These are phyloP conservation scores for Zaprionus ornatus DNA, from an alignment of 1,140 invertebrate species.

Conservation along the genomic window DNA sequence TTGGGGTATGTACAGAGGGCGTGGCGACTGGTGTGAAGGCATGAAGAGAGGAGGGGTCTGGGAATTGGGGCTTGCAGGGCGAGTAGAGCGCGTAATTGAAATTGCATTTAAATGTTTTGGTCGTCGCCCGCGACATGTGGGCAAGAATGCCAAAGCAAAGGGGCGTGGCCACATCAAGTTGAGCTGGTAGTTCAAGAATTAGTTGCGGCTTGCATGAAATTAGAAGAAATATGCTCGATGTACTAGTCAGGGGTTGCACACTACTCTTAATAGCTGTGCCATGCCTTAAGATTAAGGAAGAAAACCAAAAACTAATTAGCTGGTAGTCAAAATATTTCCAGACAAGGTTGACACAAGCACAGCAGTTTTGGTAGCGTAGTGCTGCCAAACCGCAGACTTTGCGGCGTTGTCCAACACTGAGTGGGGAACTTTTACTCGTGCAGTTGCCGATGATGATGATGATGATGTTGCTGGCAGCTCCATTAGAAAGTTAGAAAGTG, in stretches of 20 bases:
- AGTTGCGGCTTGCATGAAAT: neutral
- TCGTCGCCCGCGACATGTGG: conserved; percentile 32
- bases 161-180: neutral
- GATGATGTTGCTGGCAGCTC: conserved; percentile 45
- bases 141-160: conserved; percentile 55
- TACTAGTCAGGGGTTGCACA: neutral
- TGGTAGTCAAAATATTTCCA: conserved; percentile 33
- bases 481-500: conserved; percentile 63
- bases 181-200: neutral
- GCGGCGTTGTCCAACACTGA: conserved; percentile 46
- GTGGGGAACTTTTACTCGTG: conserved; percentile 8
- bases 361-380: conserved; percentile 37
- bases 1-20: neutral
- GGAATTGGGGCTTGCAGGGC: conserved; percentile 21
- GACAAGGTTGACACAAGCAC: conserved; percentile 19
- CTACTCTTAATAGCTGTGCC: neutral
- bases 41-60: neutral
- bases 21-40: conserved; percentile 2
- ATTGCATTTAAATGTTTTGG: conserved; percentile 72
- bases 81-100: conserved; percentile 65
- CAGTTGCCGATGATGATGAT: conserved; percentile 12
- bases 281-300: neutral
- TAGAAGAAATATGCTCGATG: neutral
- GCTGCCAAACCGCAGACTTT: conserved; percentile 52
- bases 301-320: conserved; percentile 24